A percentile compares a stretch with the other conserved stretches of the same genome.
phyloP scores from a whole-genome alignment of 2,888 invertebrate genomes.

The Steromphala cineraria region DNA sequence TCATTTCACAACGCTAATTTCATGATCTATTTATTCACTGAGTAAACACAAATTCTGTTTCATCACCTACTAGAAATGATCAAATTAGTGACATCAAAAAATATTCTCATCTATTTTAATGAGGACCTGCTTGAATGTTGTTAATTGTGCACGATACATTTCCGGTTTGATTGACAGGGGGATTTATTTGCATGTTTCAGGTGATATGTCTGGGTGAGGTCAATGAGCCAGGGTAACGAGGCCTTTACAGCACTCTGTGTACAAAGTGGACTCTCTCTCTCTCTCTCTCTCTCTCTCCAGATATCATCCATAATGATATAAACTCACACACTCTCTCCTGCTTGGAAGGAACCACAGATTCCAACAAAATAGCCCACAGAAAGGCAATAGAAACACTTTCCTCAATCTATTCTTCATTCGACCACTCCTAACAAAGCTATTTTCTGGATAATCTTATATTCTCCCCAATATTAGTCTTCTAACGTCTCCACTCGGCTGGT shows the following conservation, averaged over 20 bases:
- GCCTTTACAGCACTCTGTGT: background rate
- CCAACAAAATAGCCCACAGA: background rate
- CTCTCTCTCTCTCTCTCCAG: background rate
- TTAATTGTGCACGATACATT: background rate
- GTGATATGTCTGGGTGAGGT: background rate
- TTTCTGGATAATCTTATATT: constrained; percentile 5
- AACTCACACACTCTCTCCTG: constrained; percentile 6
- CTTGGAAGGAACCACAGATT: background rate
- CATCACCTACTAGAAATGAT: background rate
- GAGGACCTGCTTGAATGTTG: background rate
- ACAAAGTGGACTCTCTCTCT: constrained; percentile 9
- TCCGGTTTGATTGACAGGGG: constrained; percentile 9
- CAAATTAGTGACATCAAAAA: background rate
- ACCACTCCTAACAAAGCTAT: background rate
- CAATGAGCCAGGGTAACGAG: constrained; percentile 7
- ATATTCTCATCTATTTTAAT: background rate
- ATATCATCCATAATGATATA: constrained; percentile 22
- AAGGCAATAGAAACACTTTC: background rate
- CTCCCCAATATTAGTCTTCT: background rate
- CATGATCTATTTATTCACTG: too few relatives aligned
- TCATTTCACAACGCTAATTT: too few relatives aligned
- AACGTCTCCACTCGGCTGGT: background rate
- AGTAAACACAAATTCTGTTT: background rate
- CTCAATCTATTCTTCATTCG: background rate
- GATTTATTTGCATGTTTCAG: constrained; percentile 16